Percentiles rank a stretch among this genome's conserved stretches.
These are phyloP conservation scores for Otolemur crassicaudatus DNA, from an alignment of 2,797 vertebrate genomes.

Conservation along the genomic window DNA sequence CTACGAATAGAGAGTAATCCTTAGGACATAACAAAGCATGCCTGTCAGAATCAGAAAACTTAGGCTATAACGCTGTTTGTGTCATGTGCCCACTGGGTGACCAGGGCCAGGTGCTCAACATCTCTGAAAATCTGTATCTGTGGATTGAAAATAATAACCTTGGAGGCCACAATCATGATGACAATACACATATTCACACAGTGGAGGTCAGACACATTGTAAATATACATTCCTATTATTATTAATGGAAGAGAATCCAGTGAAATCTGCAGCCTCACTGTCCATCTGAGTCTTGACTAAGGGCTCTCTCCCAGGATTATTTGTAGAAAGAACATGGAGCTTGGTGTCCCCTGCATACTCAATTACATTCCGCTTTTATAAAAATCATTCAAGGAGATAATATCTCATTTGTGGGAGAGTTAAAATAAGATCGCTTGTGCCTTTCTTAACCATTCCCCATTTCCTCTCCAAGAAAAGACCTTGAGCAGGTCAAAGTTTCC, in stretches of 20 bases:
- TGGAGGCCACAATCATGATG: neutral
- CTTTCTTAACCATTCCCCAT: neutral
- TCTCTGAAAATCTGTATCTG: neutral
- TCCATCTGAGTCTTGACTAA: neutral
- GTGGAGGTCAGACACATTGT: neutral
- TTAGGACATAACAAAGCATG: neutral
- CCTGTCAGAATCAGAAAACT: neutral
- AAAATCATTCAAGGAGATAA: conserved; percentile 19
- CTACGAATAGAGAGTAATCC: neutral
- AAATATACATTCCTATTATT: neutral
- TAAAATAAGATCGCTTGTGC: conserved; percentile 16
- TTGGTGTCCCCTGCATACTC: neutral
- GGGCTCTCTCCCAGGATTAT: neutral
- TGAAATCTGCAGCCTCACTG: neutral
- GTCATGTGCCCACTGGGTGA: neutral
- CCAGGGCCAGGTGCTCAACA: neutral
- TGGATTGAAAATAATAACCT: neutral
- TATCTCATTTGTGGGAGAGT: neutral
- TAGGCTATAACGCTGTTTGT: neutral
- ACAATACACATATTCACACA: neutral
- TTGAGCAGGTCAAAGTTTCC: conserved; percentile 57
- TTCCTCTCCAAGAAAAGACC: conserved; percentile 55
- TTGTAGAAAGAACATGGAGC: neutral
- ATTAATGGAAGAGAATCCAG: neutral
- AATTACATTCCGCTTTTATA: conserved; percentile 7